Conservation (phyloP, 1,140 invertebrate genomes). For the Ceratina japonica region DNA sequence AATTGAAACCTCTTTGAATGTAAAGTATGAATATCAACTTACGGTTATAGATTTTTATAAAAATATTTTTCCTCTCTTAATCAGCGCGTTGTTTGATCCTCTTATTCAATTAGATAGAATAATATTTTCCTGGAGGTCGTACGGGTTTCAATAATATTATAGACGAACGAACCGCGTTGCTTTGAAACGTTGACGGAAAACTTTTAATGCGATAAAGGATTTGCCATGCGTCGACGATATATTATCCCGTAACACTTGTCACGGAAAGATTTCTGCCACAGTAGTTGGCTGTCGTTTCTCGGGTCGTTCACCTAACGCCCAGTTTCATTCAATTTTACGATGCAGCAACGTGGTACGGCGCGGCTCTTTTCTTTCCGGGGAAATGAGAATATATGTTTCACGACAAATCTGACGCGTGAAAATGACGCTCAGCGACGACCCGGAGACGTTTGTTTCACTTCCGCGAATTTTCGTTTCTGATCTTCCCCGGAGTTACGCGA, state of each 20-base stretch:
- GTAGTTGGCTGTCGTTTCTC: constrained; percentile 34
- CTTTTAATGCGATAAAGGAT: constrained; percentile 57
- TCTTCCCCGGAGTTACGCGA: background rate
- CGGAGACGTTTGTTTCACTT: background rate
- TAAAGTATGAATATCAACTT: no score
- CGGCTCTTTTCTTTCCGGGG: background rate
- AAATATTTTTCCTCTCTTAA: no score
- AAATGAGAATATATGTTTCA: constrained; percentile 30
- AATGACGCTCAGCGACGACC: background rate
- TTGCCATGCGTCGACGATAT: constrained; percentile 44
- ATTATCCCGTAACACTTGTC: constrained; percentile 46
- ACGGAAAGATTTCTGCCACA: constrained; percentile 46
- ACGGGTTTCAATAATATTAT: no score
- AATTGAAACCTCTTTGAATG: no score
- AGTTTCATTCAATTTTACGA: constrained; percentile 56
- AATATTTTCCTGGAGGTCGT: no score
- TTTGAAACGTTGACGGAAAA: constrained; percentile 46
- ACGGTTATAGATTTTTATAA: no score
- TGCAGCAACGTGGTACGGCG: background rate
- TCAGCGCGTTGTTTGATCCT: no score
- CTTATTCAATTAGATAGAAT: no score
- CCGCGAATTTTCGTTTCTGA: background rate
- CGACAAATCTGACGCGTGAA: constrained; percentile 39
- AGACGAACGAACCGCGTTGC: no score
- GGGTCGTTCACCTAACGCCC: constrained; percentile 57